Base-by-base conservation (phyloP, 2,888 invertebrate species). In the Digitonthophagus gazella region DNA sequence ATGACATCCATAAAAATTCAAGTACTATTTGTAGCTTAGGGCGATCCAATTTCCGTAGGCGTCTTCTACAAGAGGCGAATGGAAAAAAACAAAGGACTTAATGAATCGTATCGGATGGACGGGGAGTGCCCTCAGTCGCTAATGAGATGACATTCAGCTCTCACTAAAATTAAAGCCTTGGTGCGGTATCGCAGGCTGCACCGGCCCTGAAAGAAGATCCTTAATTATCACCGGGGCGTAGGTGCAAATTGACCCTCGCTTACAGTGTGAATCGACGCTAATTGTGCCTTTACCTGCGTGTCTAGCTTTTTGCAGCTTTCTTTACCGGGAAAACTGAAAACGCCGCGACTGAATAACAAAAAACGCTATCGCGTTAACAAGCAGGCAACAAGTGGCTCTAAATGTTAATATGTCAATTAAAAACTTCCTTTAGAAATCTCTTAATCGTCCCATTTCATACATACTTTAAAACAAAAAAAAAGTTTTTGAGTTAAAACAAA, bases 121-220 rank as follows among this genome's bases (percentile, higher is more conserved):
- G 58, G 58, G 19, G 20, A 58, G 20, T n/a, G 4, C 18, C 11
- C 3, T 15, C 61, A 11, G 16, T 61, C 61, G n/a, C 18, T 65
- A 65, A 65, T 18, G 65, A 65, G 65, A 15, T 65, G 65, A 65
- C 65, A 65, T 65, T 65, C 54, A 65, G 54, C 54, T 61, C 19
- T 61, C 16, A 8, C 28, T 44, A 44, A 44, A 44, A 44, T 44
- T 44, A 44, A 44, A 44, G 28, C 28, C 28, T 11, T 11, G 28
- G 28, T 11, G 14, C 15, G 58, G 58, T 18, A 58, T 58, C 20
- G 18, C 18, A 58, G 16, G 28, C 28, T 44, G 28, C 28, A 44
- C 28, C 28, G 28, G 28, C 15, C 1, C 20, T 20, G 16, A 58
- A 20, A 58, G 20, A 58, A 58, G 18, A 58, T 19, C 18, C 58